Evolutionary conservation across 2,797 vertebrate genomes (phyloP), one percentile per base, ranked within the genome.

Genomic region (Pipistrellus nathusii): DNA sequence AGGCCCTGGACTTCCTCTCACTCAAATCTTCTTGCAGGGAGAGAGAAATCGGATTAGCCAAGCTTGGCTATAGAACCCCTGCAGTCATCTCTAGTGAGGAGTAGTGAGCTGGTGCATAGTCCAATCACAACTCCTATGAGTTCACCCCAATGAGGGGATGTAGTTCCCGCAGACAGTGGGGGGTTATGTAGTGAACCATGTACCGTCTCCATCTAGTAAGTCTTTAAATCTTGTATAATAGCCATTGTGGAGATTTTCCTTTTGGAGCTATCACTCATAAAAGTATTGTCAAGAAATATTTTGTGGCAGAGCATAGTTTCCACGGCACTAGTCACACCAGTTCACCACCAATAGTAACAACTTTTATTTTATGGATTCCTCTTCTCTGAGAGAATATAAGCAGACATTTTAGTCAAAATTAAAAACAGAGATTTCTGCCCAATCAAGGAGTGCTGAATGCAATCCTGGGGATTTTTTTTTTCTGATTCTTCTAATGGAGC

Each of bases 201-300:
- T 4, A 53, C 57, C 10, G 23, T 82, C 11, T 80, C 51, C 35
- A 8, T 80, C 53, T 62, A 2, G 30, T 78, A 88, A 55, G 20
- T 68, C 2, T 66, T 2, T 55, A 38, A 68, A 30, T 46, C 25
- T 48, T 77, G 71, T 20, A 3, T 51, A 48, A 25, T 27, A 53
- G 35, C 21, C 35, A 59, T 77, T 88, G 32, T 71, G n/a, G 46
- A 92, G 41, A 81, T 53, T 84, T 76, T 64, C 18, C 18, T 83
- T 93, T 59, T 85, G 55, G 46, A 82, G 73, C n/a, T 53, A 35
- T n/a, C 6, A 38, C 88, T 48, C 84, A 23, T 88, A 78, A 76
- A 72, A 82, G 23, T 57, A 78, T 23, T 35, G 18, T 44, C 75
- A 80, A 89, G 48, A 85, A 69, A 35, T 57, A 73, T 77, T 88